A percentile compares a stretch with the other conserved stretches of the same genome.
phyloP scores from a whole-genome alignment of 64 coral and sea anemone species.

The Anthopleura sola region DNA sequence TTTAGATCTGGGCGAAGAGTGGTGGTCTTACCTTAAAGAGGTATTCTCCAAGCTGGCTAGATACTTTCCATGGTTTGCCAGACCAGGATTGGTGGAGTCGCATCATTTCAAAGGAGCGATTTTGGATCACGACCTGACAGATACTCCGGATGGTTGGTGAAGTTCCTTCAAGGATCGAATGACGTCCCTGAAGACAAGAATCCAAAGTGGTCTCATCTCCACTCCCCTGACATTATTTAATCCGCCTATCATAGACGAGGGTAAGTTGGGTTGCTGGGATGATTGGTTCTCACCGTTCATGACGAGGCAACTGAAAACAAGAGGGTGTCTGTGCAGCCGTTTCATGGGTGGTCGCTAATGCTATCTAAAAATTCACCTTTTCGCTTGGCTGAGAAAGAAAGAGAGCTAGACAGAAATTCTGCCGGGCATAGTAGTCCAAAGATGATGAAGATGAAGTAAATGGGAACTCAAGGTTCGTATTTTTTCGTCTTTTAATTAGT shows the following conservation, averaged over 20 bases:
- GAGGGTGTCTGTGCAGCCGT: slow-evolving; percentile 47
- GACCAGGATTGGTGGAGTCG: slow-evolving; percentile 62
- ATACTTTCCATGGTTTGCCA: slow-evolving; percentile 33
- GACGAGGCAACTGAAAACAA: neutral
- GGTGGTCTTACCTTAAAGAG: slow-evolving; percentile 19
- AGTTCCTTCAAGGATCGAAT: slow-evolving; percentile 44
- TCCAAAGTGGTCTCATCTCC: slow-evolving; percentile 20
- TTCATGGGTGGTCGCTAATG: slow-evolving; percentile 62
- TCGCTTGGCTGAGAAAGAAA: neutral
- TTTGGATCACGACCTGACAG: neutral
- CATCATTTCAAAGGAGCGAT: slow-evolving; percentile 22
- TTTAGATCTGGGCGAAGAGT: slow-evolving; percentile 8
- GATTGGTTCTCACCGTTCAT: slow-evolving; percentile 48
- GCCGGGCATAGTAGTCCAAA: too few species aligned
- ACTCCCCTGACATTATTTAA: slow-evolving; percentile 34
- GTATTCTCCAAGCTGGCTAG: slow-evolving; percentile 39
- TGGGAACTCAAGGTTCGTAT: neutral
- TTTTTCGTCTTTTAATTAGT: too few species aligned
- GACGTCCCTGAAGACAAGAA: neutral
- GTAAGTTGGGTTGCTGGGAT: slow-evolving; percentile 59
- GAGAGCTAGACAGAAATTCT: too few species aligned
- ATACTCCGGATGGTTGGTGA: slow-evolving; percentile 46
- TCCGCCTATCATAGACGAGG: slow-evolving; percentile 13
- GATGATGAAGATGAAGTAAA: neutral
- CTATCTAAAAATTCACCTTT: slow-evolving; percentile 43